phyloP scores from a whole-genome alignment of 2,888 invertebrate genomes.

The Auanema sp. region DNA sequence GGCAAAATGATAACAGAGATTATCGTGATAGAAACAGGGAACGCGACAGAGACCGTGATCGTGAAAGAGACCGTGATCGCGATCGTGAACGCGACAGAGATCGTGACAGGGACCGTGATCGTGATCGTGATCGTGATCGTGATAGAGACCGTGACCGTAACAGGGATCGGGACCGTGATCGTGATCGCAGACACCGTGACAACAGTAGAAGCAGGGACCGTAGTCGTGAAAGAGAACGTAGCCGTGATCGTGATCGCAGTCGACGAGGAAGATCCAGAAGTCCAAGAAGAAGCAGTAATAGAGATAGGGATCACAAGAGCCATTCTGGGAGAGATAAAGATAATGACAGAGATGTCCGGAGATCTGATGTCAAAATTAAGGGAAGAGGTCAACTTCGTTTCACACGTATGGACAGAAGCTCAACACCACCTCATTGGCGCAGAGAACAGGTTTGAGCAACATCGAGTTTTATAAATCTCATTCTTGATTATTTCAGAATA shows the following conservation, averaged over 20 bases:
- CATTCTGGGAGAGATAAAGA: not conserved
- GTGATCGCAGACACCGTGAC: not conserved
- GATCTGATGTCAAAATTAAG: slow-evolving; percentile 15
- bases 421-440: slow-evolving; percentile 20
- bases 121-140: slow-evolving; percentile 1
- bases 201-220: not conserved
- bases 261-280: not conserved
- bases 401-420: slow-evolving; percentile 13
- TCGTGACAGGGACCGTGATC: not conserved
- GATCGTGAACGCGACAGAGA: not conserved
- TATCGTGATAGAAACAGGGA: slow-evolving; percentile 4
- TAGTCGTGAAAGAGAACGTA: slow-evolving; percentile 10
- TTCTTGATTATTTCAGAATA: not conserved
- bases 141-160: slow-evolving; percentile 5
- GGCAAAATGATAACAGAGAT: slow-evolving; percentile 16
- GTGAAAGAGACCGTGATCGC: not conserved
- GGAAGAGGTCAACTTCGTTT: slow-evolving; percentile 18
- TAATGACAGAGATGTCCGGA: slow-evolving; percentile 1
- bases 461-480: not conserved
- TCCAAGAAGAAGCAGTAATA: not conserved
- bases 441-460: slow-evolving; percentile 4
- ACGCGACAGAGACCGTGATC: not conserved
- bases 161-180: slow-evolving; percentile 7
- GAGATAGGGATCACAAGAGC: not conserved
- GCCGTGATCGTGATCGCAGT: slow-evolving; percentile 2